phyloP scores from a whole-genome alignment of 2,888 invertebrate genomes.

The Gari tellinella region DNA sequence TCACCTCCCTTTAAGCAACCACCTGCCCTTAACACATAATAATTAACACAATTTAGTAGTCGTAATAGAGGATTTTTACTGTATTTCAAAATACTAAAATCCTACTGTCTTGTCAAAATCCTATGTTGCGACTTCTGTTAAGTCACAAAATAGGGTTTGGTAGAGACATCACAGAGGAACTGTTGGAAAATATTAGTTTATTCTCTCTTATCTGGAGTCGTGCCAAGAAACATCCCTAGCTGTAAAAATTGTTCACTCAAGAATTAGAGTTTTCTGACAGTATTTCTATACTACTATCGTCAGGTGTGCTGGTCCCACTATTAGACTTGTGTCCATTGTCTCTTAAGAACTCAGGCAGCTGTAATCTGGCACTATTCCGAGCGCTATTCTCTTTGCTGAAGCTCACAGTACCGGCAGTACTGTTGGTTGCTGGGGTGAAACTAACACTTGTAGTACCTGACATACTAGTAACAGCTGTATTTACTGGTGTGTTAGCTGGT shows the following conservation, averaged over 20 bases:
- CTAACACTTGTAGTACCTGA: neutral
- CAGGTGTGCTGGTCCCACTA: slow-evolving; percentile 72
- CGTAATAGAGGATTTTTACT: too few relatives aligned
- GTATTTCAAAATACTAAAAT: too few relatives aligned
- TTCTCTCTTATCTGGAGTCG: neutral
- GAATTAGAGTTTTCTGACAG: slow-evolving; percentile 72
- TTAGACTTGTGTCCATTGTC: slow-evolving; percentile 62
- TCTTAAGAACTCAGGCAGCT: slow-evolving; percentile 52
- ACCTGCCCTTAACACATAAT: too few relatives aligned
- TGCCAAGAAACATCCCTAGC: slow-evolving; percentile 34
- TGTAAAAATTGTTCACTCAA: slow-evolving; percentile 63
- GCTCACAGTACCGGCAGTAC: slow-evolving; percentile 14
- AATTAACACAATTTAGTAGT: too few relatives aligned
- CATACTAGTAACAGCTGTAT: slow-evolving; percentile 12
- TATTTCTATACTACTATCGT: slow-evolving; percentile 81
- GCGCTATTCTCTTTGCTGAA: slow-evolving; percentile 50
- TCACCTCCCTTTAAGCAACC: too few relatives aligned
- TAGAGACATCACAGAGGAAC: too few relatives aligned
- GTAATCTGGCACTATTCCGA: slow-evolving; percentile 28
- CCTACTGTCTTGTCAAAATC: too few relatives aligned
- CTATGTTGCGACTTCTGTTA: too few relatives aligned
- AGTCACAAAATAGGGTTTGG: too few relatives aligned
- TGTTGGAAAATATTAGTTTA: neutral
- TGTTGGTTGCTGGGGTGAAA: neutral
- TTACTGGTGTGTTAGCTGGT: slow-evolving; percentile 49